A percentile compares a stretch with the other conserved stretches of the same genome.
phyloP scores from a whole-genome alignment of 2,113 vertebrate genomes.

The Epinephelus cyanopodus region DNA sequence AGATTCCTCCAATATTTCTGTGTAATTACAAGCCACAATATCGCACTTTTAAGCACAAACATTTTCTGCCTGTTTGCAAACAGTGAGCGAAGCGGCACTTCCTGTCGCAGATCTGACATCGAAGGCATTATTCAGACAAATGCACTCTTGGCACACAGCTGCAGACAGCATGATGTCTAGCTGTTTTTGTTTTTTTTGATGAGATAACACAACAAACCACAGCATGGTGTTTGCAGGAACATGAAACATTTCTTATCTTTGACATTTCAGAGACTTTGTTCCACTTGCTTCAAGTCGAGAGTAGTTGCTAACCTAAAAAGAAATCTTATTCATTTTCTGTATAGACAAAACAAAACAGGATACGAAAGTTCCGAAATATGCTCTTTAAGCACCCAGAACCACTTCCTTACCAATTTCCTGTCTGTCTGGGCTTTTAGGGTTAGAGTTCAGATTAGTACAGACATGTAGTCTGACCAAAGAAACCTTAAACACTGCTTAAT shows the following conservation, averaged over 20 bases:
- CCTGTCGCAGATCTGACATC: not conserved
- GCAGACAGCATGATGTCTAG: not conserved
- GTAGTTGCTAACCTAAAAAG: not conserved
- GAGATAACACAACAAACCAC: not conserved
- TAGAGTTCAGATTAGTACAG: conserved; percentile 68
- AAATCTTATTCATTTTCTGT: conserved; percentile 14
- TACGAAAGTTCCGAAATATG: conserved; percentile 68
- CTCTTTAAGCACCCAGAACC: conserved; percentile 61
- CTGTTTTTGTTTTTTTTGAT: conserved; percentile 1
- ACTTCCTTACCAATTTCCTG: conserved; percentile 81
- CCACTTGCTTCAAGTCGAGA: not conserved
- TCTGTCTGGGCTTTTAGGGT: conserved; percentile 77
- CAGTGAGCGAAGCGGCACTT: conserved; percentile 7
- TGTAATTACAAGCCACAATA: not conserved
- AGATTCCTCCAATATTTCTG: not conserved
- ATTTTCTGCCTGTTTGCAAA: conserved; percentile 4
- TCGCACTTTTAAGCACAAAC: not conserved
- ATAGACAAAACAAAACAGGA: conserved; percentile 72
- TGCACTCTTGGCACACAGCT: not conserved
- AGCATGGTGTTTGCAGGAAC: not conserved
- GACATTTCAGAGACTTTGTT: conserved; percentile 13
- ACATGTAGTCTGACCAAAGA: conserved; percentile 25
- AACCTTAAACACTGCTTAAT: not conserved
- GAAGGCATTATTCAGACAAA: not conserved
- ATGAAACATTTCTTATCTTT: not conserved